Evolutionary conservation across 2,888 invertebrate species (phyloP), one percentile per base, ranked within the genome.

Genomic region (Pyralis farinalis): DNA sequence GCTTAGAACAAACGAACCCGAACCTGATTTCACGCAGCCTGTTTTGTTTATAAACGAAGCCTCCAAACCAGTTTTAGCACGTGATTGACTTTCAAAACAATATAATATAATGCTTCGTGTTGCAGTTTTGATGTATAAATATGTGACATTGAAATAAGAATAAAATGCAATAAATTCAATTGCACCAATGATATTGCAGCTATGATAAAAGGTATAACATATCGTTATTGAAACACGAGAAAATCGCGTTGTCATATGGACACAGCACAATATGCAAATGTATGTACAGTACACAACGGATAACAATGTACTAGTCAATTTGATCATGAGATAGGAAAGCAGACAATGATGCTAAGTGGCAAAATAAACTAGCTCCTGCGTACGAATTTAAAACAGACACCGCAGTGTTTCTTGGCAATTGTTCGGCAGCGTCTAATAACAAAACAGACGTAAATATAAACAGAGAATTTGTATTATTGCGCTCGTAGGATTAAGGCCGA

Each of bases 41-140:
- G 62, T 64, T 68, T 64, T 75, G 72, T 75, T 74, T 71, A 69
- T 66, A 68, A 59, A 60, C 58, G 51, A 55, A 66, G 47, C 56
- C 54, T 55, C 53, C 42, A 60, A 71, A 73, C 72, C 54, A 50
- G 73, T 71, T 66, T 37, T 45, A 30, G 43, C 56, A 63, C 54
- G 57, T 55, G 55, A 53, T 53, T 25, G 12, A 32, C 43, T 29
- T 44, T 20, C 32, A 16, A 16, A 20, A 29, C 28, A 30, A 39
- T 5, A n/a, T 25, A 25, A 3, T 16, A 16, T 3, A 16, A 4
- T n/a, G n/a, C n/a, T n/a, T n/a, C n/a, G n/a, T n/a, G n/a, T n/a
- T n/a, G n/a, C n/a, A n/a, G n/a, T n/a, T n/a, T n/a, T n/a, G 16
- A 16, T 16, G 2, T 16, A 16, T 16, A 16, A n/a, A n/a, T n/a